Base-by-base conservation (phyloP, 2,888 invertebrate genomes). In the Didymodactylos carnosus region DNA sequence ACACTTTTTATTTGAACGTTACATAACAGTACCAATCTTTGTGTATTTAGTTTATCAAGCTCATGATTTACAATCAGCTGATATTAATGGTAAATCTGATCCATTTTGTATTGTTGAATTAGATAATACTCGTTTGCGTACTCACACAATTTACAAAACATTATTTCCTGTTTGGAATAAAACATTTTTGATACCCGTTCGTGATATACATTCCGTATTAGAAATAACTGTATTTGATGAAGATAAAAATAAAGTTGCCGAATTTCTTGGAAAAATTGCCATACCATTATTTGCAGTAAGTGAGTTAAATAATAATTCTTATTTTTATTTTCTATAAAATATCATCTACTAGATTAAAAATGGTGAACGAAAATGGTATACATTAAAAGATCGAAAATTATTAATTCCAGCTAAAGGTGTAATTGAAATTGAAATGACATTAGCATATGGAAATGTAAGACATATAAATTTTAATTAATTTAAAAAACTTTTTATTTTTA, bases 121-220 rank as follows among this genome's bases (percentile, higher is more conserved):
- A 77, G 91, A 92, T 19, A 98, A 98, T 82, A 88, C 93, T 1
- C 87, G 97, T 72, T 85, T 97, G 43, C 95, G 97, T 83, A 98
- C 98, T 0, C 94, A 97, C 83, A 98, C 98, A 0, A 95, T 97
- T 83, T 98, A 98, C 83, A 95, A 97, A 84, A 98, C 97, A 0
- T 85, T 98, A 29, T 87, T 90, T 73, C 98, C 98, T 0, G 92
- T 89, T 77, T 98, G 98, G 98, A 93, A 94, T 86, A 97, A 97
- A 84, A 91, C 95, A 78, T 98, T 97, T 82, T 94, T 92, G 69
- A 95, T 98, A 76, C 79, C 81, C 76, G 84, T 86, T 46, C 84
- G 94, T 81, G 98, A 98, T 82, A 91, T 98, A 77, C 93, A 94
- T 79, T 90, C 92, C 72, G 88, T 91, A 71, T 85, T 98, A 77